These are phyloP conservation scores for Hydriomena furcata DNA, from an alignment of 2,888 invertebrate species.

Conservation along the genomic window DNA sequence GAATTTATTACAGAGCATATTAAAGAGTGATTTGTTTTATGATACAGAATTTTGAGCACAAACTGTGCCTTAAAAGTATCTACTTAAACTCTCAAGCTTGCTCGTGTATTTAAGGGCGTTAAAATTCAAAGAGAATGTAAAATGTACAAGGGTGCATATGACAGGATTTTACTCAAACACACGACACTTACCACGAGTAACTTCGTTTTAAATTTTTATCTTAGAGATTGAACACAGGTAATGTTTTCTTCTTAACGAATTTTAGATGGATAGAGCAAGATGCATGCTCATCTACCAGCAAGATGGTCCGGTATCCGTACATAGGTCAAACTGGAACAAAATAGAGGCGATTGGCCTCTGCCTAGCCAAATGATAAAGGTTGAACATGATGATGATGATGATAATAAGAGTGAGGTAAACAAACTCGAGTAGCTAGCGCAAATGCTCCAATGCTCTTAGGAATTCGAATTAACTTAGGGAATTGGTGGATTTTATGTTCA, in stretches of 20 bases:
- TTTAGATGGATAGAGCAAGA: no score
- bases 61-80: not conserved
- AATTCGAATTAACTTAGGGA: slow-evolving; percentile 5
- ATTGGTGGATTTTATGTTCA: slow-evolving; percentile 9
- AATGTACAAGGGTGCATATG: no score
- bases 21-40: slow-evolving; percentile 6
- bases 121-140: not conserved
- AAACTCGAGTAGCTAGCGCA: slow-evolving; percentile 10
- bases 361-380: no score
- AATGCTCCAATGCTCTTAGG: slow-evolving; percentile 3
- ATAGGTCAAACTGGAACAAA: no score
- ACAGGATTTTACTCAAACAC: no score
- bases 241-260: no score
- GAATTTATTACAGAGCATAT: slow-evolving; percentile 6
- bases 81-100: slow-evolving; percentile 6
- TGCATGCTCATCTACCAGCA: no score
- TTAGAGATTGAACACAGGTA: slow-evolving; percentile 1
- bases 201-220: not conserved
- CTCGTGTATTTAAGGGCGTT: not conserved
- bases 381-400: no score
- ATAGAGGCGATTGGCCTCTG: no score
- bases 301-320: no score
- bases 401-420: no score
- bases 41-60: not conserved
- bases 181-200: no score